A percentile compares a stretch with the other conserved stretches of the same genome.
phyloP scores from a whole-genome alignment of 2,113 vertebrate genomes.

The Mustelus asterias region DNA sequence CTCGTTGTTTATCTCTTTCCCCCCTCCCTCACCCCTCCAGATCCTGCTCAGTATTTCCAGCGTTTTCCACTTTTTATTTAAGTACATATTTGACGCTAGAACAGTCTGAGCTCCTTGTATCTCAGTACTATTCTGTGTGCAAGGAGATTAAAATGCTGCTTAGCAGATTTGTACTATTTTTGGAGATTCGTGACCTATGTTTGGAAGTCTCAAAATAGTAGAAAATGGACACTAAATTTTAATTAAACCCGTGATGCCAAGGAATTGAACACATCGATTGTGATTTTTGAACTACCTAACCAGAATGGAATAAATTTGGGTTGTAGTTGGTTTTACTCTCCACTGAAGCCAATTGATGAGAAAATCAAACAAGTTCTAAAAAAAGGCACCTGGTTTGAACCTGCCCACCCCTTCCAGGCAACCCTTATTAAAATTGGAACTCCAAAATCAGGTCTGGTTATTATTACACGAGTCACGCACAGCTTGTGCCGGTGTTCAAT shows the following conservation, averaged over 20 bases:
- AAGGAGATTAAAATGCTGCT: not conserved
- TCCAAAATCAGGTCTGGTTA: not conserved
- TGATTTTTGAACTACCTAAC: not conserved
- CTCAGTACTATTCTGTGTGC: not conserved
- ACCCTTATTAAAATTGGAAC: not conserved
- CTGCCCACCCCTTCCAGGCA: not conserved
- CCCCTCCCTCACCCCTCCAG: no score
- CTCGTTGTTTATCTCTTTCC: no score
- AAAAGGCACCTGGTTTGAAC: not conserved
- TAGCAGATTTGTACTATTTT: not conserved
- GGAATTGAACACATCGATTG: not conserved
- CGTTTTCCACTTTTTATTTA: no score
- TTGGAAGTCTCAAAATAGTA: not conserved
- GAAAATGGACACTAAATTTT: not conserved
- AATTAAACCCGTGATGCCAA: not conserved
- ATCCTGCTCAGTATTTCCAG: no score
- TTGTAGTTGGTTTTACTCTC: not conserved
- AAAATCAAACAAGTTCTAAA: not conserved
- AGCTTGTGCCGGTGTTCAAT: not conserved
- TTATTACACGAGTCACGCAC: not conserved
- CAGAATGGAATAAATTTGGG: not conserved
- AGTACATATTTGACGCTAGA: not conserved
- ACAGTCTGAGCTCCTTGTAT: not conserved
- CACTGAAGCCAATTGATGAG: not conserved
- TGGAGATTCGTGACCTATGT: no score